These are phyloP conservation scores for Corella eumyota DNA, from an alignment of 23 tunicate species.

Conservation along the genomic window DNA sequence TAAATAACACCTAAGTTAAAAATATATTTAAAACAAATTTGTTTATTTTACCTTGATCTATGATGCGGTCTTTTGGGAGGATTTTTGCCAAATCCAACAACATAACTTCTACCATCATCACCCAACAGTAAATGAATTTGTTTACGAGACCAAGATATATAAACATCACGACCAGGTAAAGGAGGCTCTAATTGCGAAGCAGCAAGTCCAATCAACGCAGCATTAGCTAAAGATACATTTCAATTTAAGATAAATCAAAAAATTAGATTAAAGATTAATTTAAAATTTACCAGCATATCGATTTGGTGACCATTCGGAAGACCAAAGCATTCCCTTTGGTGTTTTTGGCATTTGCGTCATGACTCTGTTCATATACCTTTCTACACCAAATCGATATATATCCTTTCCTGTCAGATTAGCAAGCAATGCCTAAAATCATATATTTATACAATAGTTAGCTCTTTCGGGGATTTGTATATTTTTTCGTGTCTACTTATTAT, in stretches of 20 bases:
- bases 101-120: constrained; percentile 78
- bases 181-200: constrained; percentile 69
- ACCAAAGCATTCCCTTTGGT: constrained; percentile 87
- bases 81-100: constrained; percentile 77
- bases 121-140: constrained; percentile 83
- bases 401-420: constrained; percentile 84
- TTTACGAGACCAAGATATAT: constrained; percentile 31
- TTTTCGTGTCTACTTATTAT: no score
- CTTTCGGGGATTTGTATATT: no score
- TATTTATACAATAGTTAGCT: no score
- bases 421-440: constrained; percentile 54
- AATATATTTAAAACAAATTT: no score
- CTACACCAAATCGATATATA: constrained; percentile 38
- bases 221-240: constrained; percentile 86
- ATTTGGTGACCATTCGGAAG: constrained; percentile 62
- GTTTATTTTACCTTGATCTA: constrained; percentile 84
- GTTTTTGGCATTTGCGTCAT: constrained; percentile 29
- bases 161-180: constrained; percentile 20
- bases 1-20: no score
- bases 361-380: constrained; percentile 44
- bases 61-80: constrained; percentile 79
- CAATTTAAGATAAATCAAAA: no score
- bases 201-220: constrained; percentile 56
- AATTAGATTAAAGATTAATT: background rate
- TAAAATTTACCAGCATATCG: constrained; percentile 81